Base-by-base conservation (phyloP, 2,888 invertebrate species). In the Caenorhabditis sinica region DNA sequence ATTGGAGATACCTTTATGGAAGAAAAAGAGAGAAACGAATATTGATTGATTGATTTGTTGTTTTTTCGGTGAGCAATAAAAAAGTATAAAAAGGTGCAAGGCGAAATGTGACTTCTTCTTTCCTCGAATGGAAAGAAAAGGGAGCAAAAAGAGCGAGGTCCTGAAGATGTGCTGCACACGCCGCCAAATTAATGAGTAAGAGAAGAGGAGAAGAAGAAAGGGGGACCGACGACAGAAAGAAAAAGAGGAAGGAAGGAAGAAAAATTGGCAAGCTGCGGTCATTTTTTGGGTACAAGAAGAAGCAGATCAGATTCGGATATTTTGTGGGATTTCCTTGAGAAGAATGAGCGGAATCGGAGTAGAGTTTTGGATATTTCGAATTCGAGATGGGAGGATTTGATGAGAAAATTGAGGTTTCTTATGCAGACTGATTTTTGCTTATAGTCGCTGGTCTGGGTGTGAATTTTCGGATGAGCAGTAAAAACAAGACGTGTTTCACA, bases 101-200 rank as follows among this genome's bases (percentile, higher is more conserved):
- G n/a, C n/a, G n/a, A n/a, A n/a, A n/a, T n/a, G 20, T 20, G 20
- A 49, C n/a, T 20, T 49, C 20, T n/a, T 17, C 45, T 17, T 45
- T 15, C 17, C 20, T 49, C 5, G n/a, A n/a, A 20, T 17, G 8
- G 33, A 8, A 11, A 5, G 8, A 53, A 68, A 36, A 36, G 36
- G 8, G 8, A 51, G 36, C 56, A 45, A 49, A 45, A 45, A 33
- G 60, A 20, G 30, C 45, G n/a, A 66, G 58, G 69, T 25, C 51
- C 61, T 49, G 63, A 63, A 53, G 63, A 74, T 65, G 74, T 36
- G 60, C 66, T 49, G 28, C 60, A 11, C 25, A 56, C n/a, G 20
- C 49, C 76, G 68, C 68, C 33, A 76, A 76, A 76, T 76, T 76
- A 76, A 76, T 76, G 76, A 76, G 76, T 53, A 63, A 45, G 53